A percentile compares a stretch with the other conserved stretches of the same genome.
phyloP scores from a whole-genome alignment of 2,113 vertebrate genomes.

The Grallaria varia region DNA sequence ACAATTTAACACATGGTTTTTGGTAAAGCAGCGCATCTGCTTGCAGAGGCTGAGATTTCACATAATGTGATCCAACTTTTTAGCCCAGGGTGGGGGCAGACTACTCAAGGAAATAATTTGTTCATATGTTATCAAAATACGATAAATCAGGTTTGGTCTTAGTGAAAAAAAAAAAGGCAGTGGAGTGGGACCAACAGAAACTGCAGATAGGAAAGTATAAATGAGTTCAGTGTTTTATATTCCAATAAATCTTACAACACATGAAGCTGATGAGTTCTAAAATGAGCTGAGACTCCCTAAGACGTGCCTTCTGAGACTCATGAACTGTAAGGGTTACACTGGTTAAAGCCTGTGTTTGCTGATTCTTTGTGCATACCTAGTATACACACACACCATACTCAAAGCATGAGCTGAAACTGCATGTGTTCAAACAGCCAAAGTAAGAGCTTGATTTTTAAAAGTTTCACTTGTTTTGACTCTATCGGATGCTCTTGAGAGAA shows the following conservation, averaged over 20 bases:
- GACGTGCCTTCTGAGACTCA: conserved; percentile 53
- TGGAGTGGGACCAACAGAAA: conserved; percentile 51
- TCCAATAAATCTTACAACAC: conserved; percentile 69
- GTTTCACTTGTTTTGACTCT: background rate
- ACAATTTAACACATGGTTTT: conserved; percentile 69
- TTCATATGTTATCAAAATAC: conserved; percentile 78
- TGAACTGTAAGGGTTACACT: conserved; percentile 32
- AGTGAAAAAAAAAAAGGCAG: conserved; percentile 18
- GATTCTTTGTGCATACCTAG: background rate
- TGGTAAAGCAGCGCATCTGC: conserved; percentile 65
- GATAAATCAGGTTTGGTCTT: conserved; percentile 67
- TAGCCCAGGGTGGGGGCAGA: conserved; percentile 63
- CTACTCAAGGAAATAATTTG: conserved; percentile 70
- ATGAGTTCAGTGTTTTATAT: conserved; percentile 72
- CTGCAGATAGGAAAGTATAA: conserved; percentile 50
- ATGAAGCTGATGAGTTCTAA: conserved; percentile 67
- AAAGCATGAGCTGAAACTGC: background rate
- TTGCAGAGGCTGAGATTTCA: conserved; percentile 66
- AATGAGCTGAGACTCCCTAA: conserved; percentile 63
- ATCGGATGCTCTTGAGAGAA: background rate
- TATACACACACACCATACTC: background rate
- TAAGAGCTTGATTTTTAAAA: background rate
- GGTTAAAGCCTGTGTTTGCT: conserved; percentile 43
- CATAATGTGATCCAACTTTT: conserved; percentile 65
- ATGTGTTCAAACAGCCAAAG: background rate